Evolutionary conservation across 2,797 vertebrate genomes (phyloP), one percentile per base, ranked within the genome.

Genomic region (Rhinoraja longicauda): DNA sequence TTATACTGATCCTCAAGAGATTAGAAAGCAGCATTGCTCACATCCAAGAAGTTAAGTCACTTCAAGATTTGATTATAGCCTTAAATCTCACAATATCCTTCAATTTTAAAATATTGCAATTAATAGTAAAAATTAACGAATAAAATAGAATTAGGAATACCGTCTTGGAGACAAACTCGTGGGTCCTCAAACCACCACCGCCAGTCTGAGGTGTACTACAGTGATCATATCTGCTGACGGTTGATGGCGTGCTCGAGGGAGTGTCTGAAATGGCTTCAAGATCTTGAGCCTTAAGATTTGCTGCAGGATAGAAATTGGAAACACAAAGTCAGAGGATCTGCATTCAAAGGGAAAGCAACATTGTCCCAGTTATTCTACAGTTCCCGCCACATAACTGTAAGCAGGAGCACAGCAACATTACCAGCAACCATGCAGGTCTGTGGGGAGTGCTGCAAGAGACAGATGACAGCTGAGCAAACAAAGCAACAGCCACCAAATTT

Each of bases 131-230:
- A 57, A n/a, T 53, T 75, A 36, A 86, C n/a, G 53, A 53, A 86
- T 5, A 19, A 4, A 21, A n/a, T 32, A 57, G 45, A 72, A 75
- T 75, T 12, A 29, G 39, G 53, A 94, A 93, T 96, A 99, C 98
- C 94, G 98, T 99, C 96, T 99, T 99, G 0, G 98, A 98, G 81
- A 98, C 97, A 90, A 99, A 99, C 93, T 99, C 98, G 0, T 99
- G 99, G 91, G 97, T 96, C 93, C 98, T 97, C 94, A 97, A 96
- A 21, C 96, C 96, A 2, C 96, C 96, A 0, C 95, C n/a, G n/a
- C n/a, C 97, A 94, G 64, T 95, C 93, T 98, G 97, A 0, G 98
- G 98, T n/a, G 98, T 99, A 94, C 96, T 94, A 70, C 93, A 96
- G 21, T 70, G 94, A 15, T 96, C 96, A 0, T 92, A 94, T 15